Base-by-base conservation (phyloP, 30 jellyfish, hydroid and myxozoan genomes). In the Aurelia sp. region DNA sequence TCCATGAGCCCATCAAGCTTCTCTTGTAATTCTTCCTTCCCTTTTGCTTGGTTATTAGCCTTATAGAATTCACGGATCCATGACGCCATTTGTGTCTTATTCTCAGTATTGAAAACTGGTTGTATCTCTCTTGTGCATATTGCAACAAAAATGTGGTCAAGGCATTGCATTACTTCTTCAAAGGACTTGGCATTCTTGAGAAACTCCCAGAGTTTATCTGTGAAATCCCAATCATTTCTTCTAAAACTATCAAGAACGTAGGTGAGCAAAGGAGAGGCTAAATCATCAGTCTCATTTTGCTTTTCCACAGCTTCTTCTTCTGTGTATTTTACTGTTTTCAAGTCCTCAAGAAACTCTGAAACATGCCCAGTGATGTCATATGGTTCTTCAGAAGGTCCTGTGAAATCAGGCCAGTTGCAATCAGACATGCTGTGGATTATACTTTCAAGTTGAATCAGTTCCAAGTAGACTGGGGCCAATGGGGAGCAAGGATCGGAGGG, bases 401-500 rank as follows among this genome's bases (percentile, higher is more conserved):
- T 64, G 15, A 47, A 27, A 52, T 44, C 72, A 19, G 72, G 55
- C 96, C 96, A 87, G 22, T 58, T 24, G 38, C 76, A 47, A 30
- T 61, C 53, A 2, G 70, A 22, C 8, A 60, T 72, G 17, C 80
- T 66, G 19, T 87, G 82, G 22, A 69, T 58, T 13, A 87, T 55
- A 47, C 72, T 77, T n/a, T 63, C 82, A 41, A 87, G 85, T 76
- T 69, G 72, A 16, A 76, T 68, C 21, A 87, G 61, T 71, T 87
- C 96, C 59, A 73, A 8, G 68, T 35, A 87, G 15, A 76, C 20
- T 6, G 90, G 72, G 8, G 82, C 78, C 20, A 78, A 50, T 22
- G 88, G 79, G 2, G 96, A 87, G 72, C 79, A 63, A 5, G 96
- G 79, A 57, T 76, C 83, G 0, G 86, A 68, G 10, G 96, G 96